Base-by-base conservation (phyloP, 2,888 invertebrate genomes). In the Spialia ferax region DNA sequence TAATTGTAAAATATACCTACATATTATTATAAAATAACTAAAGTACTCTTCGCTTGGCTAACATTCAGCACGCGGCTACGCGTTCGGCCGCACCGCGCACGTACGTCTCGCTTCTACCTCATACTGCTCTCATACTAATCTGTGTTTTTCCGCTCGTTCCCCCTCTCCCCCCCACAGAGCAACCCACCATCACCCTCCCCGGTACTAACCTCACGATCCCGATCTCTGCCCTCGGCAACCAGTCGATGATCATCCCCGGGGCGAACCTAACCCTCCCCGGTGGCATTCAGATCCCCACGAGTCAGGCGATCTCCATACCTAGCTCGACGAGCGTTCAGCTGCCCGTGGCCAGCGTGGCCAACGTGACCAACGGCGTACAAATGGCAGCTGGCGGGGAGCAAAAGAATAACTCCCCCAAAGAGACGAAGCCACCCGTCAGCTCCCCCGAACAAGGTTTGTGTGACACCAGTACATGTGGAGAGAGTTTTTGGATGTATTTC, bases 181-280 rank as follows among this genome's bases (percentile, higher is more conserved):
- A 93, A 79, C 91, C 95, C 73, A 91, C 95, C 71, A 87, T 95
- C 77, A 94, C 94, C 63, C 95, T 95, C 77, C 95, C 95, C 68
- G 95, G 95, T 81, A 95, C 95, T 79, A 95, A 95, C 87, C 91
- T 95, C 76, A 90, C 94, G 80, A 94, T 95, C 76, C 95, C 95
- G 63, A 77, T 94, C 79, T 89, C 88, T 82, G 91, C 93, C 74
- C 80, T 94, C 80, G 87, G 88, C 71, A 86, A 84, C 75, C 95
- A 94, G 77, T 86, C 88, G 71, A 88, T 95, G 79, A 88, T 95
- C 69, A 94, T 95, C 77, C 95, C 95, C 63, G 94, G 94, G 50
- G 90, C 94, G 18, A 95, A 94, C 75, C 87, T 95, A 69, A 85
- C 93, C 74, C 88, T 94, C 74, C 73, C 77, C 68, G 74, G 70